These are phyloP conservation scores for Budorcas taxicolor DNA, from an alignment of 2,113 vertebrate genomes.

Conservation along the genomic window DNA sequence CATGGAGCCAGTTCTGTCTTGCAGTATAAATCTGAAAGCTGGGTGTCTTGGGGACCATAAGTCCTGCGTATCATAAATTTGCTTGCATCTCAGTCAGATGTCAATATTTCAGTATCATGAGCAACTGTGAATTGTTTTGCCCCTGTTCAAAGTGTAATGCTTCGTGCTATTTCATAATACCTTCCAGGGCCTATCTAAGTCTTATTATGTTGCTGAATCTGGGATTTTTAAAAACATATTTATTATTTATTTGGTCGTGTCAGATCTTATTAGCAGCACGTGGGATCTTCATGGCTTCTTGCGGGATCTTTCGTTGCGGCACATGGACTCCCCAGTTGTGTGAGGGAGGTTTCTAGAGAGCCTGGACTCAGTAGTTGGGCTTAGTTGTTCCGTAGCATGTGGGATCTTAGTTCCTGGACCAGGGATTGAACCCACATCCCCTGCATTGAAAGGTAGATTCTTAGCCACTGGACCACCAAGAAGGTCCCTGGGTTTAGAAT, in stretches of 20 bases:
- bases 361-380: background rate
- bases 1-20: background rate
- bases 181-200: background rate
- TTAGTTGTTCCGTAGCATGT: background rate
- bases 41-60: background rate
- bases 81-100: background rate
- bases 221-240: background rate
- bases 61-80: background rate
- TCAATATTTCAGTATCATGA: background rate
- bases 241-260: background rate
- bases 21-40: background rate
- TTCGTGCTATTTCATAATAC: background rate
- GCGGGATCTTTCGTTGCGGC: accelerated
- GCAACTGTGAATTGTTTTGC: background rate
- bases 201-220: background rate
- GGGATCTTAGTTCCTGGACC: background rate
- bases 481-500: background rate
- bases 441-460: background rate
- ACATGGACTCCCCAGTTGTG: background rate
- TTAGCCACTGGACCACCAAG: background rate
- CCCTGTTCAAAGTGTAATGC: background rate
- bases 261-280: background rate
- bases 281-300: background rate
- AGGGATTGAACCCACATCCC: background rate
- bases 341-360: background rate